phyloP scores from a whole-genome alignment of 2,113 vertebrate genomes.

The Lepus americanus region DNA sequence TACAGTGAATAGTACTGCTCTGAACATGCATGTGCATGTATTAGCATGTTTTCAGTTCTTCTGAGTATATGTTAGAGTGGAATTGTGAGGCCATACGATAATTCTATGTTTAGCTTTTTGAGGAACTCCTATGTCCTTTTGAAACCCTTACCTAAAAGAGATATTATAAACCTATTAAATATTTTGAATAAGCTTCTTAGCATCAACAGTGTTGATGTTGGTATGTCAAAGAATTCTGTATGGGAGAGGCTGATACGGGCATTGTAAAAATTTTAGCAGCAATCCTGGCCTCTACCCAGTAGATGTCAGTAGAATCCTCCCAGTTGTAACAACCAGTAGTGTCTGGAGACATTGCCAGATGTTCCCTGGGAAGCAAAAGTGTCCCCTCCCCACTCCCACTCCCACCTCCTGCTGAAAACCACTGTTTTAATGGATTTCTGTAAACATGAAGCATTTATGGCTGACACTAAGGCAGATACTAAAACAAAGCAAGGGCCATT shows the following conservation, averaged over 20 bases:
- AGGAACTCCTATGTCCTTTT: conserved; percentile 20
- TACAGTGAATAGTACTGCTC: neutral
- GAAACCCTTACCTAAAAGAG: conserved; percentile 34
- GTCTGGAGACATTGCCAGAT: neutral
- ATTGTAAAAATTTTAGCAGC: neutral
- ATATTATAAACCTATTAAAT: conserved; percentile 5
- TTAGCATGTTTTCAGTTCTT: conserved; percentile 43
- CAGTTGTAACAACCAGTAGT: neutral
- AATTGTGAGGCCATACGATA: neutral
- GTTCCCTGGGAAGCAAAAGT: neutral
- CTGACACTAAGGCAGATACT: neutral
- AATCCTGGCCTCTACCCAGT: neutral
- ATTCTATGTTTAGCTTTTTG: conserved; percentile 44
- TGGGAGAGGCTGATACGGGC: neutral
- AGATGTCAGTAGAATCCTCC: conserved; percentile 9
- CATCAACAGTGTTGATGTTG: neutral
- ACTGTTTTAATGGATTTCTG: neutral
- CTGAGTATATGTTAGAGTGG: neutral
- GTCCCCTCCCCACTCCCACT: neutral
- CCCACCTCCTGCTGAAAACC: neutral
- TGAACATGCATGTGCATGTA: neutral
- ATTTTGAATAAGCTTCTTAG: conserved; percentile 40
- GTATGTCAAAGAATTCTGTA: neutral
- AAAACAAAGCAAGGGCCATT: conserved; percentile 28
- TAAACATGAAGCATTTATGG: conserved; percentile 21